A percentile compares a stretch with the other conserved stretches of the same genome.
Conservation (phyloP, 2,888 invertebrate genomes). For the Ctenicera cuprea region DNA sequence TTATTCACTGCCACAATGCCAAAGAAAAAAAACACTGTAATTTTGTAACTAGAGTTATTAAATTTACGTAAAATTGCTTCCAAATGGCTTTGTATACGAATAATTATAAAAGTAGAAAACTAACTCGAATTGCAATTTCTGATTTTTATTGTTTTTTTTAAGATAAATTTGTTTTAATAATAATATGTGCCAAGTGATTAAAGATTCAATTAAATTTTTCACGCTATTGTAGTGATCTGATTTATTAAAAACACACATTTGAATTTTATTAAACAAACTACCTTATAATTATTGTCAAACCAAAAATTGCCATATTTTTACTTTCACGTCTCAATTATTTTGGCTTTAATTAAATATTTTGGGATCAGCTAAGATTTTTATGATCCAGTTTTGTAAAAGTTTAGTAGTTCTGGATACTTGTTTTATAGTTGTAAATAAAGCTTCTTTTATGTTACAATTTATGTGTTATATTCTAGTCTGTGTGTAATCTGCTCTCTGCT, state of each 20-base stretch:
- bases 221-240: not conserved
- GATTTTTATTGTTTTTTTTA: not conserved
- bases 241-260: not conserved
- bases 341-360: not conserved
- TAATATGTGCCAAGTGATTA: slow-evolving; percentile 16
- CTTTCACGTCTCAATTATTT: not conserved
- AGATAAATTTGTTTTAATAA: not conserved
- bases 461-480: slow-evolving; percentile 50
- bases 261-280: too few relatives aligned
- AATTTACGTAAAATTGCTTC: not conserved
- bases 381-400: not conserved
- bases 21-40: not conserved
- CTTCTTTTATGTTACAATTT: slow-evolving; percentile 28
- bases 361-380: not conserved
- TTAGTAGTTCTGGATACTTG: slow-evolving; percentile 3
- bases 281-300: too few relatives aligned
- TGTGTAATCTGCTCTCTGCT: slow-evolving; percentile 50
- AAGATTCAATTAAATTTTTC: not conserved
- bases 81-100: slow-evolving; percentile 5
- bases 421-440: slow-evolving; percentile 35
- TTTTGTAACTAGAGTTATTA: slow-evolving; percentile 10
- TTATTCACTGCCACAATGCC: slow-evolving; percentile 22
- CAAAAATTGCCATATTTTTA: too few relatives aligned
- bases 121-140: slow-evolving; percentile 7
- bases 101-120: not conserved